A percentile compares a stretch with the other conserved stretches of the same genome.
Evolutionary conservation across 2,113 vertebrate genomes (phyloP).

Genomic region (Hypomesus transpacificus): DNA sequence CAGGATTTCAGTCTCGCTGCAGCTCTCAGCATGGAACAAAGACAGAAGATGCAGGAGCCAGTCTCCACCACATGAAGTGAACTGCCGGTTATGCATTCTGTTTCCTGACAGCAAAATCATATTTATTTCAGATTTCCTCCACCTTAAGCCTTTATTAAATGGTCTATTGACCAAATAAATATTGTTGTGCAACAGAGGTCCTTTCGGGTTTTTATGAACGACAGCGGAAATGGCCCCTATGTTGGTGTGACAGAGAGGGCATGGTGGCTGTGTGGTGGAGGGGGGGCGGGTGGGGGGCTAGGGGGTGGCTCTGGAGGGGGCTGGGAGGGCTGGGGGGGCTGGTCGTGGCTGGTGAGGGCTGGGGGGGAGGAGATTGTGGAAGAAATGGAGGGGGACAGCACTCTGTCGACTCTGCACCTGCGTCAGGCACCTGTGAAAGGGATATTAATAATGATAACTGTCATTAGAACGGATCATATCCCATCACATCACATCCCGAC

Average conservation of each 20-base stretch:
- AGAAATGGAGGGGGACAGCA: conserved; percentile 8
- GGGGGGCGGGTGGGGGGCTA: background rate
- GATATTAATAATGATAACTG: conserved; percentile 47
- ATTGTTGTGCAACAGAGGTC: conserved; percentile 8
- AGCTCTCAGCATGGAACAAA: conserved; percentile 10
- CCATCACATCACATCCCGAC: background rate
- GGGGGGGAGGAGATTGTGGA: background rate
- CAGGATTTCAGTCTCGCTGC: conserved; percentile 51
- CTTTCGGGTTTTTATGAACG: conserved; percentile 5
- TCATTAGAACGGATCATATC: conserved; percentile 43
- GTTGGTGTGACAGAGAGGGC: background rate
- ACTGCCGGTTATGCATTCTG: conserved; percentile 25
- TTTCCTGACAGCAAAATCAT: conserved; percentile 16
- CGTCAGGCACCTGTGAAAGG: conserved; percentile 52
- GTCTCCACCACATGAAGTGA: conserved; percentile 14
- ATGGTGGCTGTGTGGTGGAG: background rate
- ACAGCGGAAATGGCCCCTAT: background rate
- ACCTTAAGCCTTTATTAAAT: conserved; percentile 34
- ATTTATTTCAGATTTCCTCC: conserved; percentile 21
- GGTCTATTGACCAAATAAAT: conserved; percentile 28
- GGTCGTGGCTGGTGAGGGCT: background rate
- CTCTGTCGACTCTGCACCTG: conserved; percentile 38
- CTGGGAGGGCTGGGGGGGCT: background rate
- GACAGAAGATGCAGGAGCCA: conserved; percentile 47
- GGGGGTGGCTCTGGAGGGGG: background rate